phyloP scores from a whole-genome alignment of 37 sponge, comb jelly and placozoan species.

The Oscarella lobularis region DNA sequence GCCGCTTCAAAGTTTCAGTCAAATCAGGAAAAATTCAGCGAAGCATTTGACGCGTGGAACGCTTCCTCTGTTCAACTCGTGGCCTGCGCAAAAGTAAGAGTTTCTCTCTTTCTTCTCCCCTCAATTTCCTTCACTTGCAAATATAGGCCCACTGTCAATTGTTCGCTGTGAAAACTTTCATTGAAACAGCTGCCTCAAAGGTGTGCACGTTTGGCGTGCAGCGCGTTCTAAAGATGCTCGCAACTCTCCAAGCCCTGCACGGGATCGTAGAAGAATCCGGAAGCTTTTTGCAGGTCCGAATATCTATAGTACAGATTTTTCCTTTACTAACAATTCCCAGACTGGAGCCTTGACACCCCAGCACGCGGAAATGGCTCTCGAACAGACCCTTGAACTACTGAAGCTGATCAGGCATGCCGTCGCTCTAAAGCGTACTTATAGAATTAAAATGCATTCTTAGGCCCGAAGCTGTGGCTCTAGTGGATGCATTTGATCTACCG shows the following conservation, averaged over 20 bases:
- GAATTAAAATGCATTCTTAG: too few relatives aligned
- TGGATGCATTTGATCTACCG: slow-evolving; percentile 83
- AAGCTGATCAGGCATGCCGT: too few relatives aligned
- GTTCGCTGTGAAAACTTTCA: slow-evolving; percentile 44
- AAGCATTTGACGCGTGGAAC: not conserved
- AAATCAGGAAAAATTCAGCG: too few relatives aligned
- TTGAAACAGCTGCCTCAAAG: slow-evolving; percentile 13
- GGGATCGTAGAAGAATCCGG: not conserved
- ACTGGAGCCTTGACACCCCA: too few relatives aligned
- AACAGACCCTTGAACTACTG: too few relatives aligned
- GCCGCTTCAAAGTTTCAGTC: too few relatives aligned
- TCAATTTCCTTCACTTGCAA: too few relatives aligned
- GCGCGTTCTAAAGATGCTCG: not conserved
- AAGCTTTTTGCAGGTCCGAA: not conserved
- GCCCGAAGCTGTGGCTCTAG: slow-evolving; percentile 71
- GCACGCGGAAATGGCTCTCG: too few relatives aligned
- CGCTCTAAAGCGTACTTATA: too few relatives aligned
- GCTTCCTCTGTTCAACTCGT: not conserved
- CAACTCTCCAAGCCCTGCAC: not conserved
- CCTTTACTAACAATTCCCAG: too few relatives aligned
- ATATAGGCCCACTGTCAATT: slow-evolving; percentile 72
- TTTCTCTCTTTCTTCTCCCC: too few relatives aligned
- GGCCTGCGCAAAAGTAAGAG: not conserved
- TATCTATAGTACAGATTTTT: too few relatives aligned
- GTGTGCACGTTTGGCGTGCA: not conserved